A percentile compares a stretch with the other conserved stretches of the same genome.
These are phyloP conservation scores for Eupristina koningsbergeri DNA, from an alignment of 1,140 invertebrate genomes.

Conservation along the genomic window DNA sequence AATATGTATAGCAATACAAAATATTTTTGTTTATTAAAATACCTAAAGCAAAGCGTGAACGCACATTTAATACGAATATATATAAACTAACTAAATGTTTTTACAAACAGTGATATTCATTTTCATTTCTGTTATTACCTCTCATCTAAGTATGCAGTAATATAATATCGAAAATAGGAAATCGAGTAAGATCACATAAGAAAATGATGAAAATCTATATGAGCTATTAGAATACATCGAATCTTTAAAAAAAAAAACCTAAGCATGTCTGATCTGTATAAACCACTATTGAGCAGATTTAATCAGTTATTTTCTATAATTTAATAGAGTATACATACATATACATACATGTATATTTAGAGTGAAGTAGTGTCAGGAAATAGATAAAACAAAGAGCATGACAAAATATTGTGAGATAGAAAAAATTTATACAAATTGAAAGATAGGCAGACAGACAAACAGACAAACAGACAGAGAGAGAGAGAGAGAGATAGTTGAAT, in stretches of 20 bases:
- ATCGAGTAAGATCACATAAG: neutral
- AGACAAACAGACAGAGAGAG: neutral
- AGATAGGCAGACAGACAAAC: too few species aligned
- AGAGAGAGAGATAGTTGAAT: slow-evolving; percentile 18
- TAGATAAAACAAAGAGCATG: neutral
- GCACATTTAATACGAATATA: neutral
- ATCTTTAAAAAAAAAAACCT: neutral
- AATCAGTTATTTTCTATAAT: neutral
- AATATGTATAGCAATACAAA: neutral
- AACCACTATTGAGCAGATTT: neutral
- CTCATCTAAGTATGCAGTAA: neutral
- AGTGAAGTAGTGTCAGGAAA: neutral
- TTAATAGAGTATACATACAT: too few species aligned
- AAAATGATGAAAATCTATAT: neutral
- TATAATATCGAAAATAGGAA: neutral
- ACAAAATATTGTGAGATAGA: too few species aligned
- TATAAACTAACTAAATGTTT: neutral
- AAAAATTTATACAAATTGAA: too few species aligned
- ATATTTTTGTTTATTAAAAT: neutral
- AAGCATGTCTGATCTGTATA: neutral
- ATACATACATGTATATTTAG: neutral
- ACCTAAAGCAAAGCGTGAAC: neutral
- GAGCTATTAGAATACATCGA: neutral
- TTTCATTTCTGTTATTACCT: neutral
- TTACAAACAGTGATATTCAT: neutral